Evolutionary conservation across 2,888 invertebrate genomes (phyloP), one percentile per base, ranked within the genome.

Genomic region (Agriotes lineatus): DNA sequence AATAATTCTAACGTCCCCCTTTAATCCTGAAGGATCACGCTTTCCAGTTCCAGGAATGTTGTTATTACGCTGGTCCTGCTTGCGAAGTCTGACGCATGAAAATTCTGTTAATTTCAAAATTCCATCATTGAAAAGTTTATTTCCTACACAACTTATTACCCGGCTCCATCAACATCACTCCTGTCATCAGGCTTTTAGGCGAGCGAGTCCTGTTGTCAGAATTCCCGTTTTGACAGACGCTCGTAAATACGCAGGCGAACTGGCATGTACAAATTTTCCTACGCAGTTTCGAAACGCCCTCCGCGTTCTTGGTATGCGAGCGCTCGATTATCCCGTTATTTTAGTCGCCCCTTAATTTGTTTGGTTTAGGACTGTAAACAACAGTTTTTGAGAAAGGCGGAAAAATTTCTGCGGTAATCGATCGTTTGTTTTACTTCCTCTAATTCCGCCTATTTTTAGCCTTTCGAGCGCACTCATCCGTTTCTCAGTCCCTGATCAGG

Each of bases 281-380:
- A 52, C 52, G 52, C 52, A 52, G 30, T 52, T 33, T 52, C 56
- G n/a, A 20, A 22, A 20, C 37, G 20, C 19, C 19, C 37, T 1
- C 14, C 12, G 12, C 7, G 25, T 52, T 52, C 25, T 14, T 30
- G 7, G 14, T 37, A 22, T 56, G 56, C 56, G 56, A 5, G 7
- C 56, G 56, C 45, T 63, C 20, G 18, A 42, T 33, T 54, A 54
- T 63, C 52, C 37, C 39, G 25, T 12, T 35, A 56, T 45, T 44
- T 22, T 33, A 20, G 30, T 35, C 19, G 14, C 42, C 45, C 61
- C 48, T 45, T 61, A 61, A 50, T 61, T 39, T 61, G 50, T 50
- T 50, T 25, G 22, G 37, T 16, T 50, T 37, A 14, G 42, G 20
- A 35, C 50, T 4, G 45, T 25, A 61, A 48, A 19, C 22, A 37